phyloP scores from a whole-genome alignment of 2,797 vertebrate species.

The Gymnothorax reevesii region DNA sequence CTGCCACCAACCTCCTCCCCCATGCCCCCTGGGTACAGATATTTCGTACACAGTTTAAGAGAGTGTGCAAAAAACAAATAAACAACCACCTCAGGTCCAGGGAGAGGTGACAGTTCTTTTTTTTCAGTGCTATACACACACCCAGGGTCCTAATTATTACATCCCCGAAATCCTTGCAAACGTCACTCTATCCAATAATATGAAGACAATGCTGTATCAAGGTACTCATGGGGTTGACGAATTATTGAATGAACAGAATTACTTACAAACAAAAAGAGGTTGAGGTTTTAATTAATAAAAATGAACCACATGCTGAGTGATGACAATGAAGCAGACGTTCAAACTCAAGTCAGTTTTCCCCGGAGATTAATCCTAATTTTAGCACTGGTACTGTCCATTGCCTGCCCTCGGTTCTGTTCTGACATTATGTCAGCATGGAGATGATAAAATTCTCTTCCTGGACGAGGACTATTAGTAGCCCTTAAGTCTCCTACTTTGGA shows the following conservation, averaged over 20 bases:
- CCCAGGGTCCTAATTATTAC: neutral
- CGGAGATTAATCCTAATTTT: neutral
- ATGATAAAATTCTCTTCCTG: neutral
- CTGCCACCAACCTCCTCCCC: neutral
- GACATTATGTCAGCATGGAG: constrained; percentile 24
- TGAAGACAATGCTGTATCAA: constrained; percentile 28
- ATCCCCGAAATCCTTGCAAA: neutral
- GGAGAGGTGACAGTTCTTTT: neutral
- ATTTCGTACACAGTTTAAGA: constrained; percentile 41
- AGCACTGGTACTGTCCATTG: neutral
- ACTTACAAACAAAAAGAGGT: neutral
- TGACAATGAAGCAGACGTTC: neutral
- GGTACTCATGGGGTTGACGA: neutral
- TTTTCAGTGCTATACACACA: neutral
- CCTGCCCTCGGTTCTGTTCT: neutral
- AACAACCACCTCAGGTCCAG: constrained; percentile 43
- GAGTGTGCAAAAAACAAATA: constrained; percentile 36
- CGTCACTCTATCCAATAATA: neutral
- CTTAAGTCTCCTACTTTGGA: constrained; percentile 40
- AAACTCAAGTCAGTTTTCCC: neutral
- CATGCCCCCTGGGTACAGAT: constrained; percentile 35
- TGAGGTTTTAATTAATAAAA: constrained; percentile 2
- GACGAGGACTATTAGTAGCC: constrained; percentile 16
- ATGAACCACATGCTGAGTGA: neutral
- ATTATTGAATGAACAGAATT: neutral